Evolutionary conservation across 2,113 vertebrate genomes (phyloP).

Genomic region (Epinephelus lanceolatus): DNA sequence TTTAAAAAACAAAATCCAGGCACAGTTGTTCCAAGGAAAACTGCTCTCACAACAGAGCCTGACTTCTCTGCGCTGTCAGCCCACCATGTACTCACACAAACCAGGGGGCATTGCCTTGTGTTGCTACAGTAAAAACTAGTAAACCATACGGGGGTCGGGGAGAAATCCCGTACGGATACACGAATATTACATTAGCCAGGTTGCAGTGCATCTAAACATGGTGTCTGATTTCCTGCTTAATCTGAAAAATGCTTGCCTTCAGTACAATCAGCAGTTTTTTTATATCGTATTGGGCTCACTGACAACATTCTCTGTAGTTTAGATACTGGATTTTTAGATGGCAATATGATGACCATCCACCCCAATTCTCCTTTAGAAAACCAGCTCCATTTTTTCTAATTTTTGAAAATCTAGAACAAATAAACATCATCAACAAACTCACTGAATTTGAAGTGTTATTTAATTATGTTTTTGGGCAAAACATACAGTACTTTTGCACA

Average conservation of each 20-base stretch:
- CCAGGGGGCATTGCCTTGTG: not conserved
- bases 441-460: too few species aligned
- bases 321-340: not conserved
- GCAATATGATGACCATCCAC: not conserved
- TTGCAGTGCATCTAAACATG: not conserved
- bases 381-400: not conserved
- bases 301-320: not conserved
- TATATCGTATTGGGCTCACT: not conserved
- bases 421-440: not conserved
- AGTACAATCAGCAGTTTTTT: too few species aligned
- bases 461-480: too few species aligned
- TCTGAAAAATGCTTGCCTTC: not conserved
- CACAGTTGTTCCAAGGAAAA: not conserved
- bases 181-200: not conserved
- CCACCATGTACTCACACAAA: not conserved
- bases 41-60: too few species aligned
- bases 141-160: not conserved
- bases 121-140: not conserved
- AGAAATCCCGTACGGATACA: too few species aligned
- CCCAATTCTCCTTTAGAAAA: not conserved
- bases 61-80: not conserved
- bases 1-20: not conserved
- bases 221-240: not conserved
- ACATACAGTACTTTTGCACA: too few species aligned
- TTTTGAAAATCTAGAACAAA: not conserved